Evolutionary conservation across 2,888 invertebrate genomes (phyloP), one percentile per base, ranked within the genome.

Genomic region (Andrena minutula): DNA sequence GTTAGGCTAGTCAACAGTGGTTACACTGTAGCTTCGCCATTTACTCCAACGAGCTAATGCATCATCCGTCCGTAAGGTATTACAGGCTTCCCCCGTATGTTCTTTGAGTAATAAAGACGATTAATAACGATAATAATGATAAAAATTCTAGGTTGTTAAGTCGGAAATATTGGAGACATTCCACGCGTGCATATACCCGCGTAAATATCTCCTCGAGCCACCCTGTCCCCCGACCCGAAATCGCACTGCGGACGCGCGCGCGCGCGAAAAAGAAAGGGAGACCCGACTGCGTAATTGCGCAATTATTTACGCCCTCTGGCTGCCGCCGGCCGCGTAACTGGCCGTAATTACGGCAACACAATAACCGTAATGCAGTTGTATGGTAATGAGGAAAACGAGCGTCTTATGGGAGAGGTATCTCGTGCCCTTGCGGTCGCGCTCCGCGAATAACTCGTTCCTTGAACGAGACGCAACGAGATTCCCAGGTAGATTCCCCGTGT

Each of bases 341-440:
- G 47, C 83, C 79, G 79, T 83, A 83, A 83, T 83, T 83, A 79
- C 72, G 58, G 74, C 53, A 82, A 70, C 82, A 83, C 78, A 82
- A 82, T 77, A 82, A 83, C 83, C 83, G 82, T 79, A 79, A 82
- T 82, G 71, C 56, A 75, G 83, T 79, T 83, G 82, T 79, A 79
- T 56, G 83, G 79, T 83, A 82, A 83, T 79, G 83, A 83, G 75
- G 75, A 65, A 75, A 82, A 69, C 75, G 77, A 65, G 72, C 72
- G 63, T 82, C 77, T 68, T 69, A 53, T 71, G 56, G 60, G 41
- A 26, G n/a, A 32, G 69, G 53, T 26, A 26, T 65, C 60, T 16
- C 49, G 32, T 32, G 12, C 61, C 66, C 61, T 35, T 63, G 79
- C 35, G 79, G 79, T 79, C 65, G 72, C 60, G 32, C 30, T 16